phyloP scores from a whole-genome alignment of 2,888 invertebrate genomes.

The Catotricha subobsoleta region DNA sequence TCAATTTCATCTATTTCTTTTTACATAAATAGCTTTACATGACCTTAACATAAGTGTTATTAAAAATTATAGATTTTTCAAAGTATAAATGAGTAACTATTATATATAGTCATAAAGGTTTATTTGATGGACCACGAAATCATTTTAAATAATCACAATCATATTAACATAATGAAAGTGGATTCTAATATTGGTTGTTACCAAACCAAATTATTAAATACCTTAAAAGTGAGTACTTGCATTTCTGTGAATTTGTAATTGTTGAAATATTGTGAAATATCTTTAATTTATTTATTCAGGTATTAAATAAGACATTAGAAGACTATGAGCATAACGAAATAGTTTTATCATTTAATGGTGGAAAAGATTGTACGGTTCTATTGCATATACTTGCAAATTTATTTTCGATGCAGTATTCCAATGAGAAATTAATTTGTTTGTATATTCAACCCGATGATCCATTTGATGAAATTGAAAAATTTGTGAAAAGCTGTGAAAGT shows the following conservation, averaged over 20 bases:
- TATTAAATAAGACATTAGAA: slow-evolving; percentile 40
- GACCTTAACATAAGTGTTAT: no score
- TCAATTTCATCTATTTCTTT: no score
- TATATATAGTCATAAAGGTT: no score
- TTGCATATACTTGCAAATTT: slow-evolving; percentile 42
- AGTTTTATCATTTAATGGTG: slow-evolving; percentile 91
- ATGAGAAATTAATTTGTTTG: slow-evolving; percentile 40
- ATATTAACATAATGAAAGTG: no score
- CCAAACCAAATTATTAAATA: no score
- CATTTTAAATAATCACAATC: no score
- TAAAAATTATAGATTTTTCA: no score
- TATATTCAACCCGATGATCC: slow-evolving; percentile 67
- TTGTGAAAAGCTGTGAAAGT: slow-evolving; percentile 49
- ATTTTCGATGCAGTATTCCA: slow-evolving; percentile 14
- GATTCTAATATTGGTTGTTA: no score
- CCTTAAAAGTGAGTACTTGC: background rate
- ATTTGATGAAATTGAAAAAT: slow-evolving; percentile 72
- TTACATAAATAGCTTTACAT: no score
- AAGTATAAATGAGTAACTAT: no score
- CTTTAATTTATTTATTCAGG: slow-evolving; percentile 25
- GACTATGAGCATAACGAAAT: slow-evolving; percentile 53
- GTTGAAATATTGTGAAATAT: background rate
- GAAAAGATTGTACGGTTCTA: slow-evolving; percentile 93
- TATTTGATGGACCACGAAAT: no score
- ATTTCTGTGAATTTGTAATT: background rate